Base-by-base conservation (phyloP, 2,888 invertebrate genomes). In the Augiades crinisus region DNA sequence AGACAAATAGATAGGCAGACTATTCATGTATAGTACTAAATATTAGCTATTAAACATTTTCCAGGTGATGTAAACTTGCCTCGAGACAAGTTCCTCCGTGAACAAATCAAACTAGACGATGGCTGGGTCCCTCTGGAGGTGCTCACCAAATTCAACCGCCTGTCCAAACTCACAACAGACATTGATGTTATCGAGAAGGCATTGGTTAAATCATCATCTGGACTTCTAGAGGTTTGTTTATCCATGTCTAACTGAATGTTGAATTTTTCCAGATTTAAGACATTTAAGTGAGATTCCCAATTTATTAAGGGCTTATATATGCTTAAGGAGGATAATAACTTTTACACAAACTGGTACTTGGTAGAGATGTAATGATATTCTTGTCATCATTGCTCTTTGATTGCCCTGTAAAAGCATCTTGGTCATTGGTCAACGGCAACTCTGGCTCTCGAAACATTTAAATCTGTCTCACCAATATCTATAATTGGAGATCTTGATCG, bases 71-170 rank as follows among this genome's bases (percentile, higher is more conserved):
- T 95, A 3, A 99, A 99, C 83, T 90, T 99, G 45, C 94, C 95
- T 0, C 92, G 95, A 54, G 99, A 99, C 77, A 98, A 96, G 80
- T 99, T 99, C 75, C 89, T 99, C n/a, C 92, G 94, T 64, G 95
- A 96, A 56, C 95, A 98, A 82, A 92, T 95, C 0, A 93, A 93
- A 62, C 90, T 95, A 58, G 95, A 97, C 61, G 95, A 98, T 47
- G 99, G 96, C 2, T 97, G 99, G 99, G 92, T 99, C 13, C 92
- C 96, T 0, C 75, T 99, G 37, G 93, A 94, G 0, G 92, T 95
- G 0, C 91, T 99, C 81, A 84, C 95, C 38, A 97, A 94, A 54
- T 99, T 99, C 78, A 98, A 98, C 78, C 92, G 98, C 14, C 91
- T 99, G 14, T 91, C 94, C 0, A 85, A 92, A 22, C 74, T 99